Percentiles rank a stretch among this genome's conserved stretches.
Evolutionary conservation across 92 coral and sea anemone species (phyloP).

Genomic region (Desmophyllum pertusum): DNA sequence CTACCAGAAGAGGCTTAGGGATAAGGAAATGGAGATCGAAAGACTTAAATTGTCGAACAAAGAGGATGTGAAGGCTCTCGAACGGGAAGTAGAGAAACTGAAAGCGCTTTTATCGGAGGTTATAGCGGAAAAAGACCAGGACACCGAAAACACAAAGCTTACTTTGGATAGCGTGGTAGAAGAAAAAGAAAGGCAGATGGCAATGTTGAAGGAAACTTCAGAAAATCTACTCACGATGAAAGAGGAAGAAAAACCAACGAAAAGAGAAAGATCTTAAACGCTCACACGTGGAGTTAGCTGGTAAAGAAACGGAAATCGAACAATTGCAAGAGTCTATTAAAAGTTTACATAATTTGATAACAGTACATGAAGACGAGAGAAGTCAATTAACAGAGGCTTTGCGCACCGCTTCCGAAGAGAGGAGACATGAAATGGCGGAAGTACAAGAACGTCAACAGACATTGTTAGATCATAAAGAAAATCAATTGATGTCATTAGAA

Average conservation of each 20-base stretch:
- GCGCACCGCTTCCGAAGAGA: conserved; percentile 5
- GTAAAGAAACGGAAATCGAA: conserved; percentile 29
- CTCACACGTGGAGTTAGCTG: conserved; percentile 26
- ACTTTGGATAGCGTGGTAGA: conserved; percentile 26
- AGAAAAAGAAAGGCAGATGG: conserved; percentile 60
- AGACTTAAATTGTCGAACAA: conserved; percentile 42
- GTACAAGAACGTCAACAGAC: conserved; percentile 2
- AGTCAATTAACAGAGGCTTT: not conserved
- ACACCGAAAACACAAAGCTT: conserved; percentile 34
- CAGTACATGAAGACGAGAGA: conserved; percentile 29
- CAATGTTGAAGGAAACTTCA: conserved; percentile 30
- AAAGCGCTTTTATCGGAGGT: conserved; percentile 52
- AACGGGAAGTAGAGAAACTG: conserved; percentile 43
- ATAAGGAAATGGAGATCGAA: conserved; percentile 60
- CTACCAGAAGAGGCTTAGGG: conserved; percentile 59
- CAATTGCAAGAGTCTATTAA: not conserved
- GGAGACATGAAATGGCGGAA: conserved; percentile 5
- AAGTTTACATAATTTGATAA: conserved; percentile 3
- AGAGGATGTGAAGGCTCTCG: conserved; percentile 32
- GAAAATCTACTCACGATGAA: conserved; percentile 17
- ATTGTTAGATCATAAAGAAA: conserved; percentile 27
- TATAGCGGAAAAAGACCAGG: conserved; percentile 50
- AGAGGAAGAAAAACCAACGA: conserved; percentile 28
- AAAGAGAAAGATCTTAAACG: conserved; percentile 30
- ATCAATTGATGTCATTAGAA: conserved; percentile 33